phyloP scores from a whole-genome alignment of 2,797 vertebrate species.

The Lindbergichthys nudifrons region DNA sequence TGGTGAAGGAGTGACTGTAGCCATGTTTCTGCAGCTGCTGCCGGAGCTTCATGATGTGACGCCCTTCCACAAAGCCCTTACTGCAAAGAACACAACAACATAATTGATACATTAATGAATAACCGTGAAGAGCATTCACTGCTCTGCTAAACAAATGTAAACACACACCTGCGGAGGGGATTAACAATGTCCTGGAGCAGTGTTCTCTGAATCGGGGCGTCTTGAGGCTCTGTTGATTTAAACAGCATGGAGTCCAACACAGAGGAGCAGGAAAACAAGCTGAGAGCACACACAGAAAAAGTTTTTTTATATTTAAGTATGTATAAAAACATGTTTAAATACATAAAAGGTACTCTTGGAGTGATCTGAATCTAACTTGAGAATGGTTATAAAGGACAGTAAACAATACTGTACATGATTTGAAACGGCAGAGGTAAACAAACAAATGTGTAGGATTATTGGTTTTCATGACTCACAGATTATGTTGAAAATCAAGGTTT shows the following conservation, averaged over 20 bases:
- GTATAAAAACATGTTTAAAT: not conserved
- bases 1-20: constrained; percentile 89
- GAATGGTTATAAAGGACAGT: not conserved
- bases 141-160: not conserved
- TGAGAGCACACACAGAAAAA: constrained; percentile 53
- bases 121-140: not conserved
- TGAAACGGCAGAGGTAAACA: too few relatives aligned
- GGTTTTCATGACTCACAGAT: too few relatives aligned
- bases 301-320: not conserved
- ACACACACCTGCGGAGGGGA: constrained; percentile 88
- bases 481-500: too few relatives aligned
- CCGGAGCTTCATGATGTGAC: constrained; percentile 90
- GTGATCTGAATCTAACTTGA: not conserved
- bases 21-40: constrained; percentile 88
- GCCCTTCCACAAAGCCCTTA: constrained; percentile 85
- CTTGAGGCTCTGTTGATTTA: constrained; percentile 77
- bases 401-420: not conserved
- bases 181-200: constrained; percentile 90
- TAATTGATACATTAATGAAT: not conserved
- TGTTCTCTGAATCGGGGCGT: constrained; percentile 86
- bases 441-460: too few relatives aligned
- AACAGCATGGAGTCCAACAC: constrained; percentile 92
- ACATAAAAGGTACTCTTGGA: not conserved
- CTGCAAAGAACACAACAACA: constrained; percentile 66
- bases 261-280: constrained; percentile 92